phyloP scores from a whole-genome alignment of 2,888 invertebrate species.

The Auanema sp. region DNA sequence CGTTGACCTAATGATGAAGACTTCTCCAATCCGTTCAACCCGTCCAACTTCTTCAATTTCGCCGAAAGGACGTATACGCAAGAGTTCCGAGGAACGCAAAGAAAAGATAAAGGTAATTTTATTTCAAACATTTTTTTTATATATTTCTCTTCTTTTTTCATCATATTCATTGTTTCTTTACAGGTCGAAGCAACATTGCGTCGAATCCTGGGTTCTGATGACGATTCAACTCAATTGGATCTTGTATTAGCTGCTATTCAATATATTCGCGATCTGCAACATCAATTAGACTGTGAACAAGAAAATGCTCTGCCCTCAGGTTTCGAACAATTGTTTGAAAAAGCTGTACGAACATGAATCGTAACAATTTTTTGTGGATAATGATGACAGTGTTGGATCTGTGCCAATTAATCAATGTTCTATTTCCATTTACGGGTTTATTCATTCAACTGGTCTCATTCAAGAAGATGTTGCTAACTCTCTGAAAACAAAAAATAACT shows the following conservation, averaged over 20 bases:
- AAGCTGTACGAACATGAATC: constrained; percentile 24
- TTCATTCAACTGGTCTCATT: neutral
- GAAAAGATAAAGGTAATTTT: constrained; percentile 42
- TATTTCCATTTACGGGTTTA: neutral
- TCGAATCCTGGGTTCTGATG: constrained; percentile 32
- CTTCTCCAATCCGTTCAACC: neutral
- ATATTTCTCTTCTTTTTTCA: neutral
- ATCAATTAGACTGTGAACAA: constrained; percentile 22
- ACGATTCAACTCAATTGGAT: constrained; percentile 33
- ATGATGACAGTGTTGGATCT: neutral
- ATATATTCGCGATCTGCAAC: constrained; percentile 43
- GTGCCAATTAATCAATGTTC: constrained; percentile 8
- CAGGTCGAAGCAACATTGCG: constrained; percentile 40
- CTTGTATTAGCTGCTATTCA: constrained; percentile 40
- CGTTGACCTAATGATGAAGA: too few species aligned
- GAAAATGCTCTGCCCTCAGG: constrained; percentile 35
- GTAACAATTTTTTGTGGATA: constrained; percentile 3
- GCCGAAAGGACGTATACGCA: constrained; percentile 34
- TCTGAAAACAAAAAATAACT: too few species aligned
- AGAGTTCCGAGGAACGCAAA: constrained; percentile 34
- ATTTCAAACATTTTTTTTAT: neutral
- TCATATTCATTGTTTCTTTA: constrained; percentile 8
- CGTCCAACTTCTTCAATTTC: constrained; percentile 20
- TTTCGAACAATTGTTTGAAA: constrained; percentile 47
- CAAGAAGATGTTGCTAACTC: too few species aligned